A percentile compares a stretch with the other conserved stretches of the same genome.
Conservation (phyloP, 2,113 vertebrate genomes). For the Myotis lucifugus region DNA sequence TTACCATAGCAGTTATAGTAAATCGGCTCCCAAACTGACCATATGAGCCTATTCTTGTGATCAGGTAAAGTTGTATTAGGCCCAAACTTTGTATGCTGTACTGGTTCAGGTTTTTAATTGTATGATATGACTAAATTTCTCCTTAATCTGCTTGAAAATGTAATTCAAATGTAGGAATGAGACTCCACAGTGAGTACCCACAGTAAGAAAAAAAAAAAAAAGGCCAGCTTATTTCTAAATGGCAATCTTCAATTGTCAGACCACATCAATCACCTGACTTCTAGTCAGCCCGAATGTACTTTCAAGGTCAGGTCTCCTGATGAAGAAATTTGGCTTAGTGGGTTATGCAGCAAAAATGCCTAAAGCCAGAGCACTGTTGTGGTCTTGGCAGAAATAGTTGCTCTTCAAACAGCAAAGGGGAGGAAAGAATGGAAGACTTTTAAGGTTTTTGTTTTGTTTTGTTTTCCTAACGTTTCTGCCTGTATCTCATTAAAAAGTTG, state of each 20-base stretch:
- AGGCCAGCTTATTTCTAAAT: slow-evolving; percentile 40
- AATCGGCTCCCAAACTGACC: background rate
- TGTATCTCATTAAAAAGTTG: background rate
- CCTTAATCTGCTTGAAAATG: background rate
- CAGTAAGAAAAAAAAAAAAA: slow-evolving; percentile 35
- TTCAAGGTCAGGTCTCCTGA: slow-evolving; percentile 58
- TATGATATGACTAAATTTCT: slow-evolving; percentile 28
- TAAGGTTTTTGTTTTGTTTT: background rate
- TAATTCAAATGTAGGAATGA: background rate
- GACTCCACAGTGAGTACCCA: background rate
- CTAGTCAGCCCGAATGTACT: background rate
- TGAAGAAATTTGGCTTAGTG: slow-evolving; percentile 42
- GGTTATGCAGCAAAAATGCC: slow-evolving; percentile 41
- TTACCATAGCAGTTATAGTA: background rate
- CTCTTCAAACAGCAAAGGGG: background rate
- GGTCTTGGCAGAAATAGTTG: background rate
- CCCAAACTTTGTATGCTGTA: background rate
- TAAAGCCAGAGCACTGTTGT: background rate
- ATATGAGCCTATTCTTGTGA: background rate
- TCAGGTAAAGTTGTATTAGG: background rate
- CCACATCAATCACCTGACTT: slow-evolving; percentile 39
- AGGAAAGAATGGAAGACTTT: background rate
- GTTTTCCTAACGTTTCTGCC: background rate
- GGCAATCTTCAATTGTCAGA: slow-evolving; percentile 63
- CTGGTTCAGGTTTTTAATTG: background rate